Base-by-base conservation (phyloP, 2,888 invertebrate species). In the Melangyna quadrimaculata region DNA sequence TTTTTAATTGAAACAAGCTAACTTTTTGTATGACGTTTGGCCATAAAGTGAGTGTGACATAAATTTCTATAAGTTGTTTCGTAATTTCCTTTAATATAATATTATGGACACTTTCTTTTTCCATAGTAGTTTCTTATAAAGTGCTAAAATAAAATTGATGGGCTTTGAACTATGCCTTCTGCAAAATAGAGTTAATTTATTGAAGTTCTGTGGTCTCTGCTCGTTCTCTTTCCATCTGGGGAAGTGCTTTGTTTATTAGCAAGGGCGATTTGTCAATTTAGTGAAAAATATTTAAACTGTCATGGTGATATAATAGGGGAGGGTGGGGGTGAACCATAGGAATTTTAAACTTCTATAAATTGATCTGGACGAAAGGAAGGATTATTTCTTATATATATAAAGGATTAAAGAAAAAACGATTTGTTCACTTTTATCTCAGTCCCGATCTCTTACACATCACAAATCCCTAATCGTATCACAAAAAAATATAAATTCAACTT, bases 1-100 rank as follows among this genome's bases (percentile, higher is more conserved):
- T 75, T 87, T 59, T 82, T 82, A 87, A 87, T 87, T 87, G 87
- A 87, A 87, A 82, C 78, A 87, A 87, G 78, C 77, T 79, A 79
- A 83, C 74, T 78, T 63, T 55, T 55, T 77, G 45, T 77, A 22
- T 75, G 75, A 57, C 55, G 57, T 40, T 67, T 63, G 45, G 67
- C 65, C 67, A 53, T 67, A 43, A 40, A 29, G 55, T 67, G 43
- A 61, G 72, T 71, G 81, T 61, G 51, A 19, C 78, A 78, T 57
- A 29, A 65, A 65, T 65, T 27, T 45, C 35, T 55, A n/a, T n/a
- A n/a, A 24, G 27, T 55, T 65, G 81, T 86, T 86, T 86, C 77
- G 69, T 86, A 86, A 81, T 77, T 78, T 72, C 61, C 55, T 70
- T 77, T n/a, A n/a, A 35, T 35, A 19, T 4, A 2, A 17, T 12